Evolutionary conservation across 2,797 vertebrate species (phyloP), one percentile per base, ranked within the genome.

Genomic region (Oreortyx pictus): DNA sequence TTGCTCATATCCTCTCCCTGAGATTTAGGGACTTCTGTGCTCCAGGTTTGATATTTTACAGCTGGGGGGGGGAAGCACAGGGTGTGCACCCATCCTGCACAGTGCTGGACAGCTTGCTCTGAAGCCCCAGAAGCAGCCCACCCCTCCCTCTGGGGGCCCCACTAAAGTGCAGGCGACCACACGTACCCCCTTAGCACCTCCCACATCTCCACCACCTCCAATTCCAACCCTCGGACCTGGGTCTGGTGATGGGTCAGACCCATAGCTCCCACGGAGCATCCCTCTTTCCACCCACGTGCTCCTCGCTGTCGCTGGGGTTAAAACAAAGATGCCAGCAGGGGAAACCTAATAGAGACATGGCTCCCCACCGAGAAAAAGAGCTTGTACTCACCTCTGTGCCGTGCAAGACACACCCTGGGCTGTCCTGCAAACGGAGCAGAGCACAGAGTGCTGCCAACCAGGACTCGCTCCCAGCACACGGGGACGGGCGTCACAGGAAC

Each of bases 281-380:
- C 0, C 81, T 1, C 22, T 31, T 71, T 33, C 59, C 35, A 0
- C 35, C 61, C 57, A 11, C 12, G 2, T 0, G 10, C 9, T n/a
- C 60, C 47, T 10, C 11, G 33, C 78, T 29, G 47, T 3, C 79
- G 33, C 14, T 50, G 15, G 76, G 61, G 12, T 50, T 46, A 72
- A 8, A 19, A 9, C 27, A 47, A 64, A 52, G 43, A 6, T 0
- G 1, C 71, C 29, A 39, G 6, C 39, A 11, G 24, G 35, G 70
- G 68, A 65, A 65, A 19, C 24, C 68, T 15, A 3, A 1, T 11
- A 44, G 29, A 60, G 44, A 20, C 77, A 18, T n/a, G 2, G 4
- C 35, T 27, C 64, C 29, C 33, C 35, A 18, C 4, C 5, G 61
- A 81, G 8, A 15, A 47, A 29, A 29, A 17, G 6, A 37, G 62